Conservation (phyloP, 2,113 vertebrate species). For the Danionella cerebrum region DNA sequence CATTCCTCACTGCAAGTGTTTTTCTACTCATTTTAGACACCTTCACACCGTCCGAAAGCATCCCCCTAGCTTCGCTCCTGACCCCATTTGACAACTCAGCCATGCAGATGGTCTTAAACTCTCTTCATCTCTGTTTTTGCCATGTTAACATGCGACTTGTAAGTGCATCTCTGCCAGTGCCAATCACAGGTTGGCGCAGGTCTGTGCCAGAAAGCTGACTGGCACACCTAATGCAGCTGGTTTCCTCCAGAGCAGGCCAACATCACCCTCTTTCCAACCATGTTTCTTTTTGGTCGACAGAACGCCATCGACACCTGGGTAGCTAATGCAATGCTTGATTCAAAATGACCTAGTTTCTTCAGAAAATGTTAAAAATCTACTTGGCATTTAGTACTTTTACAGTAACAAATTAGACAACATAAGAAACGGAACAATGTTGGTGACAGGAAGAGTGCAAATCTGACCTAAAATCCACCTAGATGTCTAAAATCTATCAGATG, state of each 20-base stretch:
- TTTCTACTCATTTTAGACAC: neutral
- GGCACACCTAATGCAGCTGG: slow-evolving; percentile 63
- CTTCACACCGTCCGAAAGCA: neutral
- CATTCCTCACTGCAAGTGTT: neutral
- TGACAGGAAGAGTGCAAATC: too few relatives aligned
- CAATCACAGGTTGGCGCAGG: slow-evolving; percentile 50
- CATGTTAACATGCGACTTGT: slow-evolving; percentile 49
- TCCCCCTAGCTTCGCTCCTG: neutral
- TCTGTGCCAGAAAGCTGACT: slow-evolving; percentile 49
- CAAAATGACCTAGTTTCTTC: too few relatives aligned
- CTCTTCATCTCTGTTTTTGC: slow-evolving; percentile 19
- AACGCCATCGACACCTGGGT: slow-evolving; percentile 47
- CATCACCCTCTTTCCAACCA: slow-evolving; percentile 55
- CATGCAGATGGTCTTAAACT: slow-evolving; percentile 28
- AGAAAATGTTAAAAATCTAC: too few relatives aligned
- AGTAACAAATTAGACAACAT: too few relatives aligned
- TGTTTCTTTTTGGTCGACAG: slow-evolving; percentile 44
- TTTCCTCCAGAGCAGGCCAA: slow-evolving; percentile 42
- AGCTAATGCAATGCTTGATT: neutral
- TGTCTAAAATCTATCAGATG: too few relatives aligned
- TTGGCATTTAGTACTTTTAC: too few relatives aligned
- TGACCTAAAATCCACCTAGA: too few relatives aligned
- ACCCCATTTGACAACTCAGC: neutral
- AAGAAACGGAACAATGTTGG: too few relatives aligned
- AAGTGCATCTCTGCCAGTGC: slow-evolving; percentile 40